These are phyloP conservation scores for Orthonychiurus folsomi DNA, from an alignment of 2,888 invertebrate species.

Conservation along the genomic window DNA sequence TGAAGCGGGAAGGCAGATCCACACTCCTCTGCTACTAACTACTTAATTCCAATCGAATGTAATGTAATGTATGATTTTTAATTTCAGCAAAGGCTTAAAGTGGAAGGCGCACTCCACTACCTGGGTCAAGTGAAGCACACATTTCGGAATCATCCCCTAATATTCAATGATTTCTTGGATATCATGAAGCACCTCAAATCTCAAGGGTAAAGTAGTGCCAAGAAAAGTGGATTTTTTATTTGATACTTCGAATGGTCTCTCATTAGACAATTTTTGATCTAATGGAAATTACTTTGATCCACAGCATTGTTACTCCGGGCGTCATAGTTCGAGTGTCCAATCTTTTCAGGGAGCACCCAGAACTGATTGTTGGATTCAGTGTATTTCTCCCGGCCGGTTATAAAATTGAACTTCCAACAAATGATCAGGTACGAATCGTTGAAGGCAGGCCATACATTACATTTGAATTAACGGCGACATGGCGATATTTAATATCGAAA, in stretches of 20 bases:
- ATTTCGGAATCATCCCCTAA: constrained; percentile 88
- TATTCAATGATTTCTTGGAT: constrained; percentile 97
- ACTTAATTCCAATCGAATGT: too few species aligned
- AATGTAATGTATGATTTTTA: background rate
- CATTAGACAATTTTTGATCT: too few species aligned
- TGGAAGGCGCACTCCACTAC: constrained; percentile 94
- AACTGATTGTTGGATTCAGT: constrained; percentile 96
- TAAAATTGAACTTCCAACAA: constrained; percentile 73
- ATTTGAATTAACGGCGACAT: too few species aligned
- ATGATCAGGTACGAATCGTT: constrained; percentile 1
- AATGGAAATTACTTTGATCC: too few species aligned
- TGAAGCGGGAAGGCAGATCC: too few species aligned
- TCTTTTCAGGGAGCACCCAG: constrained; percentile 90
- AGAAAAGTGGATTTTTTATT: background rate
- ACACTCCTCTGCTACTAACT: too few species aligned
- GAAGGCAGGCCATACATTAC: too few species aligned
- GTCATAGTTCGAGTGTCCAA: constrained; percentile 95
- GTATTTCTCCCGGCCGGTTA: constrained; percentile 99
- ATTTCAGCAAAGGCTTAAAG: constrained; percentile 70
- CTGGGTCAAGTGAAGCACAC: constrained; percentile 85
- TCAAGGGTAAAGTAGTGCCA: background rate
- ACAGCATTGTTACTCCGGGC: constrained; percentile 83
- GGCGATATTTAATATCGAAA: too few species aligned
- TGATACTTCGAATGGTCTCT: background rate
- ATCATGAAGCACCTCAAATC: constrained; percentile 56